A percentile compares a stretch with the other conserved stretches of the same genome.
These are phyloP conservation scores for Diuraphis noxia DNA, from an alignment of 1,140 invertebrate genomes.

Conservation along the genomic window DNA sequence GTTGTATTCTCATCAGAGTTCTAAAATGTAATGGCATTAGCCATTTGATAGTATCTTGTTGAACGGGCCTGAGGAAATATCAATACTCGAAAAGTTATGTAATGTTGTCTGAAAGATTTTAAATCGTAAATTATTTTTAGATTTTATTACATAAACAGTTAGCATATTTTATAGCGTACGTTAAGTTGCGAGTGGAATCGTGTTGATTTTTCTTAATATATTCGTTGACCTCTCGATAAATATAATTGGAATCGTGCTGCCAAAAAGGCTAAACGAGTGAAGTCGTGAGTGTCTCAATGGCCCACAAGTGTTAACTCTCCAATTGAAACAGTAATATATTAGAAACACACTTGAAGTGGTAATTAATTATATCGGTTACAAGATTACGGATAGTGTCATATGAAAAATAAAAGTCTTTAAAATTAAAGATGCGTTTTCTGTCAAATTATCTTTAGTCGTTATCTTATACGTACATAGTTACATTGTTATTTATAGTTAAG, in stretches of 20 bases:
- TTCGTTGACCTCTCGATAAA: conserved; percentile 25
- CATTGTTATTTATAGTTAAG: not conserved
- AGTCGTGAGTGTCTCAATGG: conserved; percentile 3
- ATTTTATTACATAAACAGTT: not conserved
- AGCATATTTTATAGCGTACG: not conserved
- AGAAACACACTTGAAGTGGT: not conserved
- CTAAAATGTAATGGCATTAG: not conserved
- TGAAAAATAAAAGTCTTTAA: conserved; percentile 2
- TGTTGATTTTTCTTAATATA: conserved; percentile 29
- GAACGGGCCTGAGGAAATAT: not conserved
- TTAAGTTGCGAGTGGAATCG: not conserved
- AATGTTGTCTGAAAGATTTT: not conserved
- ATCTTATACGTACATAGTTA: not conserved
- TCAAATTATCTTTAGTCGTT: not conserved
- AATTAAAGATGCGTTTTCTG: conserved; percentile 1
- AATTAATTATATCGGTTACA: conserved; percentile 24
- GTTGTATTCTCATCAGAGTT: not conserved
- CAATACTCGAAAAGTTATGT: not conserved
- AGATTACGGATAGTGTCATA: not conserved
- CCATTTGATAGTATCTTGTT: not conserved
- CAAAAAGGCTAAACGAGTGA: conserved; percentile 11
- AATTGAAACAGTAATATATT: conserved; percentile 14
- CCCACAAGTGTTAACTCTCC: conserved; percentile 26
- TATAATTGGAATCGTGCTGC: conserved; percentile 35
- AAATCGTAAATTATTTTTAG: not conserved